phyloP scores from a whole-genome alignment of 1,140 invertebrate species.

The Drosophila leontia region DNA sequence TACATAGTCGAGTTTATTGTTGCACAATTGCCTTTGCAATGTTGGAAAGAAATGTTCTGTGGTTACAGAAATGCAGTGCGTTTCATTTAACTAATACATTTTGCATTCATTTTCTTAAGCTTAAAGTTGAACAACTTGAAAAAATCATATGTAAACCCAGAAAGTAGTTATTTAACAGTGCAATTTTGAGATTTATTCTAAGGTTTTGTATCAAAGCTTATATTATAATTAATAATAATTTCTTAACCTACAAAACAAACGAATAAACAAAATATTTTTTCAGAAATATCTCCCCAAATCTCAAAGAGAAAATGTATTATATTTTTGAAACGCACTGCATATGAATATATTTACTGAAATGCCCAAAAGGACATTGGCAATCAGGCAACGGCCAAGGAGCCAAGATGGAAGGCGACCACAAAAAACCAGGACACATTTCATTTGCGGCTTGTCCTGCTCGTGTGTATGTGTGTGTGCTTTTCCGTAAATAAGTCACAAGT shows the following conservation, averaged over 20 bases:
- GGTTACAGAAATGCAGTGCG: slow-evolving; percentile 7
- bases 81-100: not conserved
- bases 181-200: no score
- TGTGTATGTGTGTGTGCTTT: slow-evolving; percentile 16
- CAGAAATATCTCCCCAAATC: no score
- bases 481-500: slow-evolving; percentile 64
- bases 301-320: not conserved
- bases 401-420: slow-evolving; percentile 31
- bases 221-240: no score
- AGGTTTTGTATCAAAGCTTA: no score
- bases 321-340: slow-evolving; percentile 3
- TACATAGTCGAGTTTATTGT: slow-evolving; percentile 6
- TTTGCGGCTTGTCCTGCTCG: slow-evolving; percentile 63
- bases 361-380: slow-evolving; percentile 31
- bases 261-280: no score
- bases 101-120: not conserved
- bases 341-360: slow-evolving; percentile 10
- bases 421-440: slow-evolving; percentile 63
- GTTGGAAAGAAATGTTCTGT: slow-evolving; percentile 8
- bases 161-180: no score
- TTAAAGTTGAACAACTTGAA: no score
- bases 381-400: slow-evolving; percentile 14
- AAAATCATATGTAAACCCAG: no score
- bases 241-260: no score
- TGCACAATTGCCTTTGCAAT: slow-evolving; percentile 20